Evolutionary conservation across 2,888 invertebrate genomes (phyloP), one percentile per base, ranked within the genome.

Genomic region (Lasius platythorax): DNA sequence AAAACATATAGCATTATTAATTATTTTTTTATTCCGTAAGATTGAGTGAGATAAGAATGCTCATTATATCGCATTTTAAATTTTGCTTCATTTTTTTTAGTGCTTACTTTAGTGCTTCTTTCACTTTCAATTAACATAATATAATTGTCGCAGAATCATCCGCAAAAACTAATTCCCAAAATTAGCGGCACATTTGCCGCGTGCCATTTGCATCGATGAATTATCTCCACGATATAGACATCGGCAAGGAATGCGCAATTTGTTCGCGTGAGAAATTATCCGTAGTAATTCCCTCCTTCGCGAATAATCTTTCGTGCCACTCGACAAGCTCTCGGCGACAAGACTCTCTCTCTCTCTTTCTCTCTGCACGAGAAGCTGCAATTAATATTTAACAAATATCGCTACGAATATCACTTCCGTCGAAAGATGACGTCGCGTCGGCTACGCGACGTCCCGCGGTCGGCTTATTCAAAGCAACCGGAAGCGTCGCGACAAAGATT

Each of bases 361-460:
- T n/a, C 50, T n/a, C 50, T 53, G 76, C 67, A 78, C 76, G 76
- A 78, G 76, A 78, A 78, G 76, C 28, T 40, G 76, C 76, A 78
- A 78, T 78, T 78, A 78, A 78, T 78, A 67, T 67, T 78, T 78
- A 56, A 78, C 67, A 78, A 78, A 78, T 78, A 78, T 78, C 40
- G 76, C 76, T 12, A n/a, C 53, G 28, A 67, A 67, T 53, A 56
- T 78, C 76, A 53, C 67, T 67, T 66, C 67, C 76, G 53, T 40
- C 67, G 40, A 78, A 67, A 67, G 67, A 78, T 67, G 76, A 78
- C 53, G 76, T 53, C 67, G 67, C 76, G 50, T 33, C n/a, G n/a
- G n/a, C 66, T 23, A 76, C 50, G 64, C 37, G 76, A 66, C 67
- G 76, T 78, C 53, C 56, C 28, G 53, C 40, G 46, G 67, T 76